Conservation (phyloP, 2,797 vertebrate genomes). For the Menidia menidia region DNA sequence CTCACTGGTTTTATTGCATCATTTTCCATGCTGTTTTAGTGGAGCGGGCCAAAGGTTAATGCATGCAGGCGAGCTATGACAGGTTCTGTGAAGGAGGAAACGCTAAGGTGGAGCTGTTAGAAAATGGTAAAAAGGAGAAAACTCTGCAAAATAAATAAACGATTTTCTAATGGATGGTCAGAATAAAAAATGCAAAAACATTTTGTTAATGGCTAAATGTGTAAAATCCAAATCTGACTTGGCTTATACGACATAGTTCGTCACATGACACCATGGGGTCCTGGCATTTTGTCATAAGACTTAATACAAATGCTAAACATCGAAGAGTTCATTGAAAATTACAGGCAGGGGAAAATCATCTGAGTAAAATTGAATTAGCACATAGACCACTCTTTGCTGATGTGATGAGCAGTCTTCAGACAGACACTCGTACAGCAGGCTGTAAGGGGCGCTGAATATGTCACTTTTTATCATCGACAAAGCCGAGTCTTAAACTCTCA, state of each 20-base stretch:
- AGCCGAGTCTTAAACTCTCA: conserved; percentile 36
- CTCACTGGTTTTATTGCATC: conserved; percentile 56
- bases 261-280: not conserved
- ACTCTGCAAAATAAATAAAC: not conserved
- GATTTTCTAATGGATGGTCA: no score
- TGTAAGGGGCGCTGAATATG: conserved; percentile 54
- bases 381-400: conserved; percentile 10
- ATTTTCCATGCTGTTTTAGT: conserved; percentile 64
- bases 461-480: conserved; percentile 67
- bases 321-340: not conserved
- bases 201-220: not conserved
- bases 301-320: not conserved
- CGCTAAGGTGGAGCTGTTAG: conserved; percentile 48
- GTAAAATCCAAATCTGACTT: not conserved
- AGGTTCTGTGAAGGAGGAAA: conserved; percentile 28
- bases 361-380: conserved; percentile 14
- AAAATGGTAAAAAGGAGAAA: conserved; percentile 19
- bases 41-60: conserved; percentile 53
- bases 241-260: not conserved
- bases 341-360: not conserved
- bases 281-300: not conserved
- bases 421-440: conserved; percentile 40
- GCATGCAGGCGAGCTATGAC: conserved; percentile 18
- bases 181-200: not conserved
- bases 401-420: conserved; percentile 43